phyloP scores from a whole-genome alignment of 37 sponge, comb jelly and placozoan genomes.

The Lycopodina hypogea region DNA sequence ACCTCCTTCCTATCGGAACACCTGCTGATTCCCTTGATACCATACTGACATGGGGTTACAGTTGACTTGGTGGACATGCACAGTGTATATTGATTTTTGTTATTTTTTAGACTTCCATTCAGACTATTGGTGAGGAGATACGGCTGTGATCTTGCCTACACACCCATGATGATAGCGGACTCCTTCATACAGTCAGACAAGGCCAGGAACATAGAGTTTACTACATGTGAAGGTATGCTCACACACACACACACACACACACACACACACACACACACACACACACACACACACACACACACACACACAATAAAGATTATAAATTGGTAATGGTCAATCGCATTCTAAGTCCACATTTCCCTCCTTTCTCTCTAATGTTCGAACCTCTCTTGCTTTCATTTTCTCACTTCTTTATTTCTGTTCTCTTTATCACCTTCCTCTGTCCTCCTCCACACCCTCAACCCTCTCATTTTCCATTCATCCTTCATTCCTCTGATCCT shows the following conservation, averaged over 20 bases:
- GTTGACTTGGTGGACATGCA: not conserved
- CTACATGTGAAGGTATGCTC: slow-evolving; percentile 65
- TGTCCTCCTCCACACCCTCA: not conserved
- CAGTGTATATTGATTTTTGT: not conserved
- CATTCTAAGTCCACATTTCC: too few species aligned
- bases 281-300: too few species aligned
- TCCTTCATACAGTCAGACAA: slow-evolving; percentile 81
- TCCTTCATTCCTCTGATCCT: not conserved
- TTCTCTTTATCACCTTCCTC: not conserved
- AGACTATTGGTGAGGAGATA: slow-evolving; percentile 81
- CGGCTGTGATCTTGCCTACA: slow-evolving; percentile 84
- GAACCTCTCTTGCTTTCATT: too few species aligned
- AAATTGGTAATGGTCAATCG: too few species aligned
- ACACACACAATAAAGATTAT: too few species aligned
- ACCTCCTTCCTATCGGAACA: too few species aligned
- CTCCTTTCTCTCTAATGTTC: too few species aligned
- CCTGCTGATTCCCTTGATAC: not conserved
- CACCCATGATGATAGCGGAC: slow-evolving; percentile 94
- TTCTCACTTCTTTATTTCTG: too few species aligned
- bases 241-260: too few species aligned
- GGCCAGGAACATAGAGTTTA: slow-evolving; percentile 86
- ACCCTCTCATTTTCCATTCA: not conserved
- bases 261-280: too few species aligned
- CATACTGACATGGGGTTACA: not conserved
- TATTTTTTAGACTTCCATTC: slow-evolving; percentile 61